These are phyloP conservation scores for Sitodiplosis mosellana DNA, from an alignment of 1,140 invertebrate species.

Conservation along the genomic window DNA sequence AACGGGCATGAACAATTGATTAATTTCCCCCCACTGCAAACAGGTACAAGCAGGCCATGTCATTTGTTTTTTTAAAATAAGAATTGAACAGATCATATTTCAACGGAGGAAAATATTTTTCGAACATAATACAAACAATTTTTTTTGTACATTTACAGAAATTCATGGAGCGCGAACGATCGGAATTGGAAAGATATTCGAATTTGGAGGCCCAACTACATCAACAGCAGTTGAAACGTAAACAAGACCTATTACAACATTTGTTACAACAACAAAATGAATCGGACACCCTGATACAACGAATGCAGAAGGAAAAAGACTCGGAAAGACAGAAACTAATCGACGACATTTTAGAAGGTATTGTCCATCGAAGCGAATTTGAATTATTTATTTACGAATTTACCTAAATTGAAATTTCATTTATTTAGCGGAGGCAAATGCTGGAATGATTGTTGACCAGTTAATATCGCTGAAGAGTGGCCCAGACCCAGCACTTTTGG, in stretches of 20 bases:
- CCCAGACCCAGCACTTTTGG: constrained; percentile 36
- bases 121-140: too few relatives aligned
- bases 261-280: constrained; percentile 40
- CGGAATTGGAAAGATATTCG: constrained; percentile 1
- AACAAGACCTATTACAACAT: constrained; percentile 26
- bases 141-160: too few relatives aligned
- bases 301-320: constrained; percentile 43
- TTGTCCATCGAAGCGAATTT: neutral
- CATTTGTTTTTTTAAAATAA: too few relatives aligned
- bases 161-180: constrained; percentile 17
- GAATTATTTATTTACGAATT: constrained; percentile 6
- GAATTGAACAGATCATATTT: too few relatives aligned
- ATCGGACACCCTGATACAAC: constrained; percentile 40
- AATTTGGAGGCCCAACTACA: neutral
- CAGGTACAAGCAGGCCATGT: too few relatives aligned
- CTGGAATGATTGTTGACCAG: constrained; percentile 41
- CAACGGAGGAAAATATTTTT: too few relatives aligned
- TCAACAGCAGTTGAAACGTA: constrained; percentile 2
- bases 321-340: constrained; percentile 38
- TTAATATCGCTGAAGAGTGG: constrained; percentile 35
- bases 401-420: constrained; percentile 3
- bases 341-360: constrained; percentile 29
- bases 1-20: too few relatives aligned
- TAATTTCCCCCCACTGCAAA: too few relatives aligned
- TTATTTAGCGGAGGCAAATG: constrained; percentile 37